phyloP scores from a whole-genome alignment of 2,797 vertebrate genomes.

The Enteromius unitaeniatus region DNA sequence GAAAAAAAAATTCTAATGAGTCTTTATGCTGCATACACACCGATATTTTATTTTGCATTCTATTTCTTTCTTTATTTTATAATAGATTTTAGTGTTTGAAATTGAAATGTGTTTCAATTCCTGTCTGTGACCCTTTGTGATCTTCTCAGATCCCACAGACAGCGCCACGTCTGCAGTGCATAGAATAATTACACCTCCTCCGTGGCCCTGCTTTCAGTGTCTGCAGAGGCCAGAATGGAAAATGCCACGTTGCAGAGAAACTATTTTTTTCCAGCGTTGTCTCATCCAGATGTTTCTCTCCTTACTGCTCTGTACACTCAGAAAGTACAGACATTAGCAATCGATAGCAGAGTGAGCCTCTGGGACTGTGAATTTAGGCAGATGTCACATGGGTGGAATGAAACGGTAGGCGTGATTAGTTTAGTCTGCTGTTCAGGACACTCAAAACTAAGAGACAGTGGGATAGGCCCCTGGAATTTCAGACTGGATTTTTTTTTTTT shows the following conservation, averaged over 20 bases:
- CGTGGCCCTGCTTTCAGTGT: conserved; percentile 56
- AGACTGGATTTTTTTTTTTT: conserved; percentile 4
- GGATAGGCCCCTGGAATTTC: conserved; percentile 35
- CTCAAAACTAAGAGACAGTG: conserved; percentile 13
- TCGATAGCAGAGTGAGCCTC: conserved; percentile 66
- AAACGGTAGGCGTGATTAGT: conserved; percentile 34
- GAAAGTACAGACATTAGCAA: conserved; percentile 79
- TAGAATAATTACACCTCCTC: conserved; percentile 61
- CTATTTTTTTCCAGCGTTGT: conserved; percentile 62
- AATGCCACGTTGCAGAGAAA: conserved; percentile 80
- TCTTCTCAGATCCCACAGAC: conserved; percentile 56
- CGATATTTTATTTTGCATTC: not conserved
- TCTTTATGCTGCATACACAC: too few relatives aligned
- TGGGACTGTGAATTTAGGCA: not conserved
- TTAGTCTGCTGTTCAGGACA: conserved; percentile 39
- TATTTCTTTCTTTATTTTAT: not conserved
- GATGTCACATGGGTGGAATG: not conserved
- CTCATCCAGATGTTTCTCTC: conserved; percentile 86
- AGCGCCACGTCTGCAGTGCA: conserved; percentile 74
- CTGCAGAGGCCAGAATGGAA: conserved; percentile 71
- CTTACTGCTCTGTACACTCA: conserved; percentile 72
- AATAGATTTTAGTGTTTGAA: not conserved
- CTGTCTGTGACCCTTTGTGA: conserved; percentile 43
- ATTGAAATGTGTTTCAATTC: not conserved
- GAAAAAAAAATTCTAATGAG: not conserved